Conservation (phyloP, 2,113 vertebrate species). For the Channa argus region DNA sequence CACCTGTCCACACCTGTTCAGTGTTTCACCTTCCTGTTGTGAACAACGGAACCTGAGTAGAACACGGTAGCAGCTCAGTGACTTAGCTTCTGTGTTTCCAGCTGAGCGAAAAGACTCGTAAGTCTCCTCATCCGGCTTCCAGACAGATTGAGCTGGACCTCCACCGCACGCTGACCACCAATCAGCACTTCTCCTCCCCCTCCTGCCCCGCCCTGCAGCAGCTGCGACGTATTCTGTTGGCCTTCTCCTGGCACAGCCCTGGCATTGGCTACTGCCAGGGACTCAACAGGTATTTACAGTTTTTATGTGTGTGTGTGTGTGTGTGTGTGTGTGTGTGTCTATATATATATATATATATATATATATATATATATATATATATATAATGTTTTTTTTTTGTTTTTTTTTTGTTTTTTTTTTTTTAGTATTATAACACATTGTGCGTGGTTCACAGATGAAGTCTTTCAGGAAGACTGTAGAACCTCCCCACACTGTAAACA, state of each 20-base stretch:
- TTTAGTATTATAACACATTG: no score
- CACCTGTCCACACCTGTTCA: background rate
- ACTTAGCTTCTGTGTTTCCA: slow-evolving; percentile 21
- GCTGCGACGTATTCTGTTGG: slow-evolving; percentile 90
- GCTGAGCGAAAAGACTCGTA: slow-evolving; percentile 83
- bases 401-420: no score
- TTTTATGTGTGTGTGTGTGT: no score
- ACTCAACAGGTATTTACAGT: slow-evolving; percentile 89
- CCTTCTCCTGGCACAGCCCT: slow-evolving; percentile 96
- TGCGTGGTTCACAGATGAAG: no score
- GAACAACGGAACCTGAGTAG: background rate
- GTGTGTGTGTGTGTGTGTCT: no score
- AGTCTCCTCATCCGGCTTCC: slow-evolving; percentile 84
- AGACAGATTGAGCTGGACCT: slow-evolving; percentile 96
- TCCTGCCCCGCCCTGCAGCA: slow-evolving; percentile 87
- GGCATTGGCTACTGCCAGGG: slow-evolving; percentile 96
- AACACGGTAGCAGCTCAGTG: background rate
- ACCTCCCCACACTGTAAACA: no score
- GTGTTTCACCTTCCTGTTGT: background rate
- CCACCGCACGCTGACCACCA: slow-evolving; percentile 92
- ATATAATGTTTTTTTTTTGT: no score
- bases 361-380: no score
- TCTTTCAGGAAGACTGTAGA: no score
- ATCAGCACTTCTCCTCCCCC: slow-evolving; percentile 90
- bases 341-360: no score